Conservation (phyloP, 2,113 vertebrate species). For the Tyto alba region DNA sequence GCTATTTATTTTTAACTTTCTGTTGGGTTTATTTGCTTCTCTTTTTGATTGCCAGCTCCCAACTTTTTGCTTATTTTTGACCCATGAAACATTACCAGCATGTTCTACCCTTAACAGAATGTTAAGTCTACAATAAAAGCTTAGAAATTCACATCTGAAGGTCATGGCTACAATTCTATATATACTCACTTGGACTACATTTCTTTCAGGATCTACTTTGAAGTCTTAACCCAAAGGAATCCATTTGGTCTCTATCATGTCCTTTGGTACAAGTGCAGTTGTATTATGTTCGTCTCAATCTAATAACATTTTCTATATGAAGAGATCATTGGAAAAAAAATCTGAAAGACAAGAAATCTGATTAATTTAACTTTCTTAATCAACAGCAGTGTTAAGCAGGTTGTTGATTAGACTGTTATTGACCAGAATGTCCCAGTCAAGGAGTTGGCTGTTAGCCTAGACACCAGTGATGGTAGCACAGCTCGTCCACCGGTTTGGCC, state of each 20-base stretch:
- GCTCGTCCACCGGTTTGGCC: neutral
- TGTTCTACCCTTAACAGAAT: neutral
- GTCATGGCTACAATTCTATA: neutral
- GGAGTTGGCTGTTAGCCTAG: neutral
- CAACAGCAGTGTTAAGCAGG: neutral
- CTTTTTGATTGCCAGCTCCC: neutral
- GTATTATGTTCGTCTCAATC: neutral
- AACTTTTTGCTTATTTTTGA: neutral
- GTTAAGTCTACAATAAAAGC: neutral
- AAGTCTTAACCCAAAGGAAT: neutral
- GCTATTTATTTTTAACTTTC: neutral
- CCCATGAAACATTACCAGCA: neutral
- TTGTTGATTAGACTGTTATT: neutral
- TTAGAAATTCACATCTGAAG: neutral
- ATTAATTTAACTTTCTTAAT: neutral
- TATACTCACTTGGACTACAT: neutral
- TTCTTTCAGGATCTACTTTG: neutral
- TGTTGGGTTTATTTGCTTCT: neutral
- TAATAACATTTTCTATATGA: fast-evolving
- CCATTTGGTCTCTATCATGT: neutral
- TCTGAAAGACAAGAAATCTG: neutral
- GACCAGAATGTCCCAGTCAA: neutral
- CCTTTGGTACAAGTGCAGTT: neutral
- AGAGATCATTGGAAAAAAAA: neutral
- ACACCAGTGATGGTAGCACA: neutral